phyloP scores from a whole-genome alignment of 1,140 invertebrate genomes.

The Trachelipus rathkii region DNA sequence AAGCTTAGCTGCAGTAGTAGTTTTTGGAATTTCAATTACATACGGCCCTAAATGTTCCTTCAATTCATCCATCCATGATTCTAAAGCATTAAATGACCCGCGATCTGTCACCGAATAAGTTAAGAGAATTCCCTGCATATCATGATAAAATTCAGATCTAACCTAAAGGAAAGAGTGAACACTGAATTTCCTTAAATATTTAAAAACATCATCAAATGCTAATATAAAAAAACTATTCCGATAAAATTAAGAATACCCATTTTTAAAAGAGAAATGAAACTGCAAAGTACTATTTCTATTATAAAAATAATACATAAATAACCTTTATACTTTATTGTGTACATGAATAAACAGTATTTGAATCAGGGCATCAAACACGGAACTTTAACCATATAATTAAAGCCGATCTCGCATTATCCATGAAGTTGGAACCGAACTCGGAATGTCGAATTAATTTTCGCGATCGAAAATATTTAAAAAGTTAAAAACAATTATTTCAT shows the following conservation, averaged over 20 bases:
- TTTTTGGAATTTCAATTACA: constrained; percentile 4
- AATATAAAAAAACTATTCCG: too few relatives aligned
- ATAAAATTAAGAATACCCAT: too few relatives aligned
- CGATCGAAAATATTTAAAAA: not conserved
- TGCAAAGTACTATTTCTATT: too few relatives aligned
- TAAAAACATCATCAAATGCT: too few relatives aligned
- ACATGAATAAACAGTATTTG: too few relatives aligned
- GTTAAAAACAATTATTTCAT: too few relatives aligned
- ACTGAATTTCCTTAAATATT: too few relatives aligned
- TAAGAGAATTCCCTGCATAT: constrained; percentile 43
- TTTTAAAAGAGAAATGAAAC: too few relatives aligned
- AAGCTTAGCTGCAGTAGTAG: too few relatives aligned
- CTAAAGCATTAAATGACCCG: constrained; percentile 41
- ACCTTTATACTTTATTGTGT: too few relatives aligned
- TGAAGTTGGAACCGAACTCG: not conserved
- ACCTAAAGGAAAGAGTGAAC: constrained; percentile 27
- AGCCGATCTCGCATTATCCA: not conserved
- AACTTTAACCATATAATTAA: not conserved
- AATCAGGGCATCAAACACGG: too few relatives aligned
- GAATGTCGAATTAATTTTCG: not conserved
- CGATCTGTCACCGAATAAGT: constrained; percentile 43
- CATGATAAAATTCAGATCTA: constrained; percentile 44
- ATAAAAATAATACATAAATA: too few relatives aligned
- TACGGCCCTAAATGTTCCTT: constrained; percentile 38
- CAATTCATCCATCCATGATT: constrained; percentile 42